Base-by-base conservation (phyloP, 2,888 invertebrate species). In the Nowickia ferox region DNA sequence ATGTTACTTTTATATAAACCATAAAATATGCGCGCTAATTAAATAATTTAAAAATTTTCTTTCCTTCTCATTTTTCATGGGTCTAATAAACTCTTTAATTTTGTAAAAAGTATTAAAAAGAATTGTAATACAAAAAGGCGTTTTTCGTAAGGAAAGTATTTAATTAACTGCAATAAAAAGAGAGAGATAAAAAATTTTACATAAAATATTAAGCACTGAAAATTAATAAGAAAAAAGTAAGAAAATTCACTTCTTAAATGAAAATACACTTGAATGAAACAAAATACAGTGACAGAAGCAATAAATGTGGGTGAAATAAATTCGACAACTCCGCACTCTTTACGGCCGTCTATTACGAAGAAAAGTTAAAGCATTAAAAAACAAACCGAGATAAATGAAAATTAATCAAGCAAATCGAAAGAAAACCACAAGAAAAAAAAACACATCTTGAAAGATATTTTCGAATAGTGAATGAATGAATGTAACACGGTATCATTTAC, bases 171-270 rank as follows among this genome's bases (percentile, higher is more conserved):
- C 30, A 30, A 6, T 30, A 30, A 30, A 30, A 30, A 30, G 4
- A 30, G 30, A 30, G 30, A 30, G 30, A 30, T n/a, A 5, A 30
- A 30, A 30, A 30, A 30, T 30, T 59, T 9, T 11, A 59, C 9
- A 38, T n/a, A 59, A 59, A 59, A 30, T 8, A 15, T 13, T 15
- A 38, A 59, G 2, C n/a, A 15, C 2, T 40, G 40, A 42, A 61
- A 61, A 61, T 42, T 17, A 40, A 57, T 22, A 38, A 13, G n/a
- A 38, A 57, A 55, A n/a, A 59, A 57, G 15, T 15, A 61, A 40
- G 1, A 59, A 59, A 61, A 61, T 40, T 6, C 5, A 30, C 8
- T 10, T 55, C 13, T 22, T 13, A 19, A 19, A 30, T 13, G 22
- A 6, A 2, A 19, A 61, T 61, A 30, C 38, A 38, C n/a, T 15